Percentiles rank a stretch among this genome's conserved stretches.
Conservation (phyloP, 2,113 vertebrate species). For the Rhineura floridana region DNA sequence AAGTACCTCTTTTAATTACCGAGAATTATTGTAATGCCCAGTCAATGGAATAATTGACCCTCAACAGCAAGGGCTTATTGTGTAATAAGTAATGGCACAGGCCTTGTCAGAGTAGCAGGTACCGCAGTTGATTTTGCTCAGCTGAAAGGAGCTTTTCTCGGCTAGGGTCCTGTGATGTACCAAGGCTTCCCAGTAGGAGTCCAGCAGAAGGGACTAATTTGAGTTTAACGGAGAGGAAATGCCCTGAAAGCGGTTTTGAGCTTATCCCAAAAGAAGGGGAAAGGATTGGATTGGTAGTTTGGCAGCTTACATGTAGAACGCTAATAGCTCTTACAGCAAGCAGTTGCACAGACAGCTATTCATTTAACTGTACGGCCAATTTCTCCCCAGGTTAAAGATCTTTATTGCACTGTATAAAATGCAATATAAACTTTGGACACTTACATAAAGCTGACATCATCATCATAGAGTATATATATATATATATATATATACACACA, state of each 20-base stretch:
- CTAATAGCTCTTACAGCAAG: slow-evolving; percentile 11
- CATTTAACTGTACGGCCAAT: not conserved
- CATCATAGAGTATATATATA: not conserved
- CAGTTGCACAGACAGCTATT: not conserved
- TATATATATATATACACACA: no score
- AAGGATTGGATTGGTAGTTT: slow-evolving; percentile 67
- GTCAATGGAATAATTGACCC: slow-evolving; percentile 84
- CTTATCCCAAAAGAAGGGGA: slow-evolving; percentile 63
- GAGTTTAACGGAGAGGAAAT: slow-evolving; percentile 71
- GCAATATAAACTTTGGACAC: not conserved
- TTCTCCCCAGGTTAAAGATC: not conserved
- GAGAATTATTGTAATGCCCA: slow-evolving; percentile 82
- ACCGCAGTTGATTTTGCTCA: slow-evolving; percentile 58
- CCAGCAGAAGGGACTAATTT: slow-evolving; percentile 73
- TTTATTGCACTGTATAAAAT: not conserved
- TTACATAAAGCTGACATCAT: not conserved
- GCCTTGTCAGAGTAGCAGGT: slow-evolving; percentile 74
- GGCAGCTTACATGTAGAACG: slow-evolving; percentile 51
- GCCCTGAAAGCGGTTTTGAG: slow-evolving; percentile 64
- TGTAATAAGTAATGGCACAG: slow-evolving; percentile 75
- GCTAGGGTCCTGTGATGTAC: slow-evolving; percentile 67
- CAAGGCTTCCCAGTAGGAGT: slow-evolving; percentile 71
- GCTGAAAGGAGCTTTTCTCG: slow-evolving; percentile 76
- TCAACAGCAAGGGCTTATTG: slow-evolving; percentile 74
- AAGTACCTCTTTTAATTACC: slow-evolving; percentile 84